Conservation (phyloP, 2,113 vertebrate genomes). For the Psittacula cyanocephala region DNA sequence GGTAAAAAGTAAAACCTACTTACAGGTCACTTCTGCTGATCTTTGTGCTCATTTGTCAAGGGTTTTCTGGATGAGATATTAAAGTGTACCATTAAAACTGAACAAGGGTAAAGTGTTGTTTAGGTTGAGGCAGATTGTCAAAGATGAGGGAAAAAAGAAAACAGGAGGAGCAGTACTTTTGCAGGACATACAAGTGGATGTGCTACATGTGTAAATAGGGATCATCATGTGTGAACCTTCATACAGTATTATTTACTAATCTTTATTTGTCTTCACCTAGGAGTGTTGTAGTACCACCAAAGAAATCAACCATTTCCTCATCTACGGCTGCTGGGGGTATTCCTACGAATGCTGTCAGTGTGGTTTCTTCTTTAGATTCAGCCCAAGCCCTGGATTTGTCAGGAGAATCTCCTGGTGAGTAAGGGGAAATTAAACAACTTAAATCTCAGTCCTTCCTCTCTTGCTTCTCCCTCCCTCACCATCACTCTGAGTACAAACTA, state of each 20-base stretch:
- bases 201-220: not conserved
- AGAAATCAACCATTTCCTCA: constrained; percentile 77
- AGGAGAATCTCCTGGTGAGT: constrained; percentile 82
- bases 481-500: not conserved
- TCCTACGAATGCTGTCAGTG: constrained; percentile 83
- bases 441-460: not conserved
- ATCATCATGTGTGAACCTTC: not conserved
- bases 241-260: not conserved
- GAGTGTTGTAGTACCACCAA: constrained; percentile 92
- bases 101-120: not conserved
- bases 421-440: not conserved
- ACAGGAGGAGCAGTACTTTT: not conserved
- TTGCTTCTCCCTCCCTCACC: not conserved
- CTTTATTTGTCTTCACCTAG: constrained; percentile 68
- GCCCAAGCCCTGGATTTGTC: constrained; percentile 67
- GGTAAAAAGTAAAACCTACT: not conserved
- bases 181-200: not conserved
- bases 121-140: not conserved
- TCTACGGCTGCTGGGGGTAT: constrained; percentile 61
- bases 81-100: not conserved
- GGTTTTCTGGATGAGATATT: not conserved
- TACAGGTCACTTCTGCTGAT: not conserved
- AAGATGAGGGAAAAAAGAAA: not conserved
- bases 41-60: not conserved
- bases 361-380: constrained; percentile 87